phyloP scores from a whole-genome alignment of 1,140 invertebrate genomes.

The Drosophila malerkotliana region DNA sequence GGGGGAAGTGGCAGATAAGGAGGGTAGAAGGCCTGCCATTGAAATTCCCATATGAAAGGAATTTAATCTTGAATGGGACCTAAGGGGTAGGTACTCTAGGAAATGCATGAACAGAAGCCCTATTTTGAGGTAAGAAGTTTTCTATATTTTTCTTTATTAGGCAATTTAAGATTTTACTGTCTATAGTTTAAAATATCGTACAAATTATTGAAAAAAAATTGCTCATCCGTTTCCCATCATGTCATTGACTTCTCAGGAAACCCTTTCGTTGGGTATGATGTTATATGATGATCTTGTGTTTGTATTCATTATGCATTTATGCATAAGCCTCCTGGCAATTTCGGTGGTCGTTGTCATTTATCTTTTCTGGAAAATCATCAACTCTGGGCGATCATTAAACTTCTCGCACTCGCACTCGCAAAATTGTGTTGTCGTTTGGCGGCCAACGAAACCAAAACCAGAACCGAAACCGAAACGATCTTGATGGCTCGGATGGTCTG shows the following conservation, averaged over 20 bases:
- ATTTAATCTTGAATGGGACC: conserved; percentile 5
- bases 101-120: neutral
- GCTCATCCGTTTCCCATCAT: neutral
- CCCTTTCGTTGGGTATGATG: neutral
- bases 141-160: too few relatives aligned
- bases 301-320: conserved; percentile 45
- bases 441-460: conserved; percentile 34
- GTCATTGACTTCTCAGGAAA: conserved; percentile 1
- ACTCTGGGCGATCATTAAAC: conserved; percentile 62
- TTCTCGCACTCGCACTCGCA: conserved; percentile 38
- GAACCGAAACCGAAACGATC: conserved; percentile 57
- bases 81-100: conserved; percentile 5
- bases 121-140: neutral
- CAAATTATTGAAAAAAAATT: neutral
- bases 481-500: conserved; percentile 50
- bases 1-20: conserved; percentile 12
- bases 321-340: conserved; percentile 46
- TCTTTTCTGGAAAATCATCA: conserved; percentile 73
- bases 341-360: conserved; percentile 69
- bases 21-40: conserved; percentile 13
- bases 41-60: conserved; percentile 33
- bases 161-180: too few relatives aligned
- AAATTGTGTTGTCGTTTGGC: conserved; percentile 17
- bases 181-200: neutral
- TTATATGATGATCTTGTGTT: conserved; percentile 4